Evolutionary conservation across 30 jellyfish, hydroid and myxozoan species (phyloP), one percentile per base, ranked within the genome.

Genomic region (Rhopilema esculentum): DNA sequence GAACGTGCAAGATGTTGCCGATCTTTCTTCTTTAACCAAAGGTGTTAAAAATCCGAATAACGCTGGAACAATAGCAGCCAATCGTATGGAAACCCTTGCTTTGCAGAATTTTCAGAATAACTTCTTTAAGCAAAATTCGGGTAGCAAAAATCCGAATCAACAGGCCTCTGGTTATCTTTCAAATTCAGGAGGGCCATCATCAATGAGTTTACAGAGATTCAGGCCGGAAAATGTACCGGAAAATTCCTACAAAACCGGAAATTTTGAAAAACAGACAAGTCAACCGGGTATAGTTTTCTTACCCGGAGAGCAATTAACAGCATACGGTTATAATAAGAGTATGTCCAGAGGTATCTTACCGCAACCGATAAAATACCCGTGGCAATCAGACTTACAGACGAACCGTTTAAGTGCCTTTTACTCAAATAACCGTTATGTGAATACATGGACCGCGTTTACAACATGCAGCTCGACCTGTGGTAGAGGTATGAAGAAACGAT

Each of bases 391-490:
- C 12, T 40, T 12, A 40, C 57, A 40, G 12, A 12, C 57, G 12
- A 84, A 70, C 25, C 77, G 91, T 26, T 49, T 78, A 75, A 53
- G 82, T 6, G 21, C 91, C 1, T 62, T 66, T 67, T 86, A 73
- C 25, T n/a, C 82, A 4, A 63, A 65, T 53, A 66, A 51, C 24
- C 95, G n/a, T 8, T 66, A 67, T 48, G 66, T 61, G 16, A 77
- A 77, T 51, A 49, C 85, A 12, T 96, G 99, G 99, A 84, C 97
- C 22, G 88, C 95, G 57, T 96, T 84, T 64, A 84, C 99, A 50
- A 50, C 86, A 1, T 96, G 99, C 49, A 96, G 96, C 51, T 71
- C 94, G 0, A 82, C 98, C 15, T 96, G 99, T 88, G 99, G 98
- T 19, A 33, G 94, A 30, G 99, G 99, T 1, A 97, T 93, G 80